A percentile compares a stretch with the other conserved stretches of the same genome.
phyloP scores from a whole-genome alignment of 2,888 invertebrate species.

The Periphyllus acericola region DNA sequence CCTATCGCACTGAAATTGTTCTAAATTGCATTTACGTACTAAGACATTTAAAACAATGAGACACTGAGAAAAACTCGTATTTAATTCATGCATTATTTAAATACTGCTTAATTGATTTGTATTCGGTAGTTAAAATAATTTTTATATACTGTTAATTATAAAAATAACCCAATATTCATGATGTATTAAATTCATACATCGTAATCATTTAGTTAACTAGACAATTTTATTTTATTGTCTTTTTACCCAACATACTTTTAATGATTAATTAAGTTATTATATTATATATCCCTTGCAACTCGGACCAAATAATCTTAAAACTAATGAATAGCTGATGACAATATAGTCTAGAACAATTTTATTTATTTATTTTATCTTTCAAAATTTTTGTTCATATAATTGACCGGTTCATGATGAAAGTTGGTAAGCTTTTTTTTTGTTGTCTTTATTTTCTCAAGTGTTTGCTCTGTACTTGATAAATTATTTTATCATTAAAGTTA shows the following conservation, averaged over 20 bases:
- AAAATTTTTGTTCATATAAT: not conserved
- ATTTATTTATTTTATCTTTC: too few species aligned
- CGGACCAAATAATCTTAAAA: not conserved
- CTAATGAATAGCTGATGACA: not conserved
- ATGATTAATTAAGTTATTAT: not conserved
- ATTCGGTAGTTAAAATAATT: not conserved
- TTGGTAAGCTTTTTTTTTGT: not conserved
- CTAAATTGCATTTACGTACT: too few species aligned
- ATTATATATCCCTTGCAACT: not conserved
- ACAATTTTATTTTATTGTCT: not conserved
- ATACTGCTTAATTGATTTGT: not conserved
- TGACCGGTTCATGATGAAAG: not conserved
- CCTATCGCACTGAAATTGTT: too few species aligned
- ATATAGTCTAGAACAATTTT: constrained; percentile 5
- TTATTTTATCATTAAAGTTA: not conserved
- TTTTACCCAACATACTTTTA: constrained; percentile 4
- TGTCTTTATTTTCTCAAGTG: constrained; percentile 2
- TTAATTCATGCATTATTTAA: not conserved
- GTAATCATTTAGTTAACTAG: not conserved
- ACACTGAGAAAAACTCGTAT: not conserved
- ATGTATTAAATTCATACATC: not conserved
- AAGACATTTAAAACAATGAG: too few species aligned
- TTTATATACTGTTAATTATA: not conserved
- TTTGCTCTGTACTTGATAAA: not conserved
- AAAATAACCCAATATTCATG: not conserved